Base-by-base conservation (phyloP, 1,140 invertebrate genomes). In the Achatina immaculata region DNA sequence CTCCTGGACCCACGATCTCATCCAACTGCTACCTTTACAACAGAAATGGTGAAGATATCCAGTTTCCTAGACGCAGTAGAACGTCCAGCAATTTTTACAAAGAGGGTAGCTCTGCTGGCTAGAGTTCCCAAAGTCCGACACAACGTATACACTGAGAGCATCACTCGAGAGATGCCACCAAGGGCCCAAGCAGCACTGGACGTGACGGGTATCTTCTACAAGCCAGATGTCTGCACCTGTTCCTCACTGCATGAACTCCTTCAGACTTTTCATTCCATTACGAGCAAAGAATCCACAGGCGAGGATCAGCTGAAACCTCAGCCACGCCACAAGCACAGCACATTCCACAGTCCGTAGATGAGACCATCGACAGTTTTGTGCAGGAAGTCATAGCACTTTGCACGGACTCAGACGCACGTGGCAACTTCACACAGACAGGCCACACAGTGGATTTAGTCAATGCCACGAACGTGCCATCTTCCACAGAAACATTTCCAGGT, bases 1-100 rank as follows among this genome's bases (percentile, higher is more conserved):
- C 19, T 76, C 21, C 28, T 62, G 21, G 48, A 55, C 36, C 31
- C 1, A 21, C 34, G 34, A 62, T 6, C 28, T 1, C 28, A 36
- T 3, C 51, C 74, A 65, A 55, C 34, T 62, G 28, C 43, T n/a
- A 21, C 38, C 58, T 62, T 40, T 65, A 58, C 31, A 1, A 4
- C 36, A 1, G 74, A 76, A 24, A 34, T 62, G 34, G 24, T 43
- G 11, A 43, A 7, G 31, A 40, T 45, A 0, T 0, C 31, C 28
- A 36, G 19, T 11, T 76, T 76, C n/a, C n/a, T 76, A 31, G 28
- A 55, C 14, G 36, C 24, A 2, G 74, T 34, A 2, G 74, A 76
- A 65, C 38, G 55, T 38, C 74, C 74, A 6, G 74, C 48, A n/a
- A 43, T 76, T 0, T 76, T 76, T 24, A 76, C 74, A 34, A 76